Conservation (phyloP, 2,113 vertebrate genomes). For the Hassar affinis region DNA sequence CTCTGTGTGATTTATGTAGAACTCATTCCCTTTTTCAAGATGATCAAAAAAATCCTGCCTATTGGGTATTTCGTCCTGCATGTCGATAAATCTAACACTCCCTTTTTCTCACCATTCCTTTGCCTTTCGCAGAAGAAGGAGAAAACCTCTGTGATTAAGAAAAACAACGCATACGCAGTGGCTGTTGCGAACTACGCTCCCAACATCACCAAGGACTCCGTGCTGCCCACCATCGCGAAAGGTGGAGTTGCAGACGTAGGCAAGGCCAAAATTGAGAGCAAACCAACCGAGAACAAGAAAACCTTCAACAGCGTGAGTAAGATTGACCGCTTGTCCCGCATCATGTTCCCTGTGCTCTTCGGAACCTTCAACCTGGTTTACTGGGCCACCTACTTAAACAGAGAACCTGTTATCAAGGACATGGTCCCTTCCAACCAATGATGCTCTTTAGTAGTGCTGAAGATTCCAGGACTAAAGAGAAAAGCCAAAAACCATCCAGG, state of each 20-base stretch:
- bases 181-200: conserved; percentile 97
- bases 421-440: conserved; percentile 85
- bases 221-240: conserved; percentile 93
- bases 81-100: too few species aligned
- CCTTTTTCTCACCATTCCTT: conserved; percentile 40
- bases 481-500: conserved; percentile 86
- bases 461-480: conserved; percentile 75
- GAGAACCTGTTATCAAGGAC: conserved; percentile 90
- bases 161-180: conserved; percentile 97
- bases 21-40: background rate
- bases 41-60: too few species aligned
- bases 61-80: too few species aligned
- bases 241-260: conserved; percentile 81
- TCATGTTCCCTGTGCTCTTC: conserved; percentile 97
- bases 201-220: conserved; percentile 92
- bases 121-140: conserved; percentile 88
- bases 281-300: conserved; percentile 91
- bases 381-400: conserved; percentile 98
- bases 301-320: conserved; percentile 99
- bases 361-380: conserved; percentile 96
- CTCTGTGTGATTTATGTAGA: background rate
- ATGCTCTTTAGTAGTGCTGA: conserved; percentile 29
- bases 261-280: conserved; percentile 85
- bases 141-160: conserved; percentile 89
- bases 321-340: conserved; percentile 98